Conservation (phyloP, 2,888 invertebrate genomes). For the Drosophila conformis region DNA sequence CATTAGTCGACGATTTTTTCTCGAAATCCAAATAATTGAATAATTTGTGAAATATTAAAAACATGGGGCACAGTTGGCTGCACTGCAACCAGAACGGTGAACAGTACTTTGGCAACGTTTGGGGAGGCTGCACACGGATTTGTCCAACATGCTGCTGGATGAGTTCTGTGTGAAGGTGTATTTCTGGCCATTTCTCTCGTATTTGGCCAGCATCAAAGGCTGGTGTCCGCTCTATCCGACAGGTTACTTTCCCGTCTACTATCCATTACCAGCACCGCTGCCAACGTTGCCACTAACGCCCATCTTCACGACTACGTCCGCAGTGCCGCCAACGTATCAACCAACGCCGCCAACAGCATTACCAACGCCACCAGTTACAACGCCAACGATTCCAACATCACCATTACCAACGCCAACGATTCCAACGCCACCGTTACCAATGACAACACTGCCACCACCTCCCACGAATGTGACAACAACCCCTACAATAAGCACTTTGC, state of each 20-base stretch:
- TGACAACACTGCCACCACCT: slow-evolving; percentile 13
- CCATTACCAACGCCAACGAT: slow-evolving; percentile 1
- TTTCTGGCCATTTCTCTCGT: slow-evolving; percentile 83
- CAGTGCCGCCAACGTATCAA: slow-evolving; percentile 61
- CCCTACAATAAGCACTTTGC: slow-evolving; percentile 37
- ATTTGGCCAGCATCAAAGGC: slow-evolving; percentile 84
- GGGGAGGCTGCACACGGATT: slow-evolving; percentile 32
- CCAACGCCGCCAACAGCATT: slow-evolving; percentile 42
- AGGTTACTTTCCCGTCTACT: slow-evolving; percentile 79
- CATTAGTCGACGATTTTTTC: slow-evolving; percentile 1
- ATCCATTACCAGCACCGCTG: slow-evolving; percentile 72
- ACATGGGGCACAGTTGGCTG: slow-evolving; percentile 44
- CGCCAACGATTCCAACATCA: slow-evolving; percentile 6
- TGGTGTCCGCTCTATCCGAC: slow-evolving; percentile 79
- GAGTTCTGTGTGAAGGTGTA: slow-evolving; percentile 84
- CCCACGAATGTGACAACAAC: slow-evolving; percentile 26
- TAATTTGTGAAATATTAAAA: slow-evolving; percentile 46
- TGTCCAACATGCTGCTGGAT: slow-evolving; percentile 70
- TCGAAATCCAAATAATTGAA: slow-evolving; percentile 55
- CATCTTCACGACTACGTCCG: slow-evolving; percentile 42
- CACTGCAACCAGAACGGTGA: slow-evolving; percentile 27
- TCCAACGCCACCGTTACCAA: slow-evolving; percentile 1
- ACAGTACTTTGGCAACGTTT: slow-evolving; percentile 51
- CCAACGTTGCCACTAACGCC: slow-evolving; percentile 60
- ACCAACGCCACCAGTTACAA: background rate